Evolutionary conservation across 2,888 invertebrate genomes (phyloP), one percentile per base, ranked within the genome.

Genomic region (Sarcophaga caerulescens): DNA sequence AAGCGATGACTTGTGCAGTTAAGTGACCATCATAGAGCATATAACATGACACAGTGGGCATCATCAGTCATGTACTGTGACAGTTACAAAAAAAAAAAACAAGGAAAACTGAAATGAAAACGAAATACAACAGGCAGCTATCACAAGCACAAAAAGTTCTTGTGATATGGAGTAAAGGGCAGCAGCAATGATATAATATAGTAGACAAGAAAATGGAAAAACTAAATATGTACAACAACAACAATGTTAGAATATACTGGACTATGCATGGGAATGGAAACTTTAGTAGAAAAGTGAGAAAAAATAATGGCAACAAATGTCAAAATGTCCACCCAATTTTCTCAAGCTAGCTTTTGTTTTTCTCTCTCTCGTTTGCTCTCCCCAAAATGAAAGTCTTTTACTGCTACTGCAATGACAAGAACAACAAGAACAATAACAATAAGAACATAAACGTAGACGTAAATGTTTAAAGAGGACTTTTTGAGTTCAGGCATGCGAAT

Each of bases 1-100:
- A 87, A 86, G 82, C 87, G 82, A 82, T 86, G 86, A 86, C 87
- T 88, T 85, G 71, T 84, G 86, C 86, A 88, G 88, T 88, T 87
- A 88, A 88, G 88, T 88, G 88, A 87, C 85, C 87, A 88, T 83
- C 81, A 84, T 84, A 74, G 78, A 68, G 80, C 84, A 81, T 78
- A 82, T 79, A 81, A 87, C 86, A 85, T 85, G 87, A 87, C 85
- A 87, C 83, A 87, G 85, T 87, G 88, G 87, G 87, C 88, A 88
- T 88, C 89, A 89, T 89, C 88, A 89, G 88, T 89, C 88, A 89
- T 87, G 87, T 87, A 75, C 84, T 85, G 81, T 87, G 88, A 88
- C 88, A 88, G 85, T 69, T 85, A 81, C 78, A 85, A 85, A 6
- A 25, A 57, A 25, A 62, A 17, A 66, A 59, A n/a, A 75, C 8